Conservation (phyloP, 2,888 invertebrate species). For the Nycteola revayana region DNA sequence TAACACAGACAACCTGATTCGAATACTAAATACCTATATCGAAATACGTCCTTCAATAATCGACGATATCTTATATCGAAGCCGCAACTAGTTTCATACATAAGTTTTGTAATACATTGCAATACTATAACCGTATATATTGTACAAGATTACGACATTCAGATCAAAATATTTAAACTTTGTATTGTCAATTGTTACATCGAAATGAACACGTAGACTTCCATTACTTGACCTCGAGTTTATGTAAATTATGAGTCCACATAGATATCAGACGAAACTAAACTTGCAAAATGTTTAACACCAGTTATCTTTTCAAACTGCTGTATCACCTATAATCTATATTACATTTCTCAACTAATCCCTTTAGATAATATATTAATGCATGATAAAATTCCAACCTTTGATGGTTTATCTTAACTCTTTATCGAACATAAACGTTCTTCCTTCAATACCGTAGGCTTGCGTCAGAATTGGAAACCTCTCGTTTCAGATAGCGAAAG, state of each 20-base stretch:
- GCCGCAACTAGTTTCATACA: conserved; percentile 21
- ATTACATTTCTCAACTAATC: conserved; percentile 27
- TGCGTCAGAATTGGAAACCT: conserved; percentile 80
- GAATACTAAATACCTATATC: conserved; percentile 30
- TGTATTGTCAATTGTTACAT: conserved; percentile 3
- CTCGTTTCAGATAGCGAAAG: conserved; percentile 79
- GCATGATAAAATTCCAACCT: conserved; percentile 52
- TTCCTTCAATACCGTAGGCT: conserved; percentile 57
- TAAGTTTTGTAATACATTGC: no score
- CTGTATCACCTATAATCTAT: conserved; percentile 25
- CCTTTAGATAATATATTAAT: conserved; percentile 30
- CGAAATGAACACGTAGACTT: not conserved
- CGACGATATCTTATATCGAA: conserved; percentile 29
- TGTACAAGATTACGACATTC: conserved; percentile 16
- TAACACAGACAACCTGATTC: conserved; percentile 24
- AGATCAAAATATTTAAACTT: conserved; percentile 12
- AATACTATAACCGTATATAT: conserved; percentile 10
- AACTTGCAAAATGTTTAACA: conserved; percentile 8
- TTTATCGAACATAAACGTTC: conserved; percentile 50
- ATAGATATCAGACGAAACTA: conserved; percentile 5
- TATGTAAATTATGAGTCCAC: conserved; percentile 11
- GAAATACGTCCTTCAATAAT: conserved; percentile 29
- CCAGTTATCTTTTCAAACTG: conserved; percentile 15
- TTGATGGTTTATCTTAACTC: conserved; percentile 43
- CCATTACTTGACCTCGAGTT: conserved; percentile 7